A percentile compares a stretch with the other conserved stretches of the same genome.
phyloP scores from a whole-genome alignment of 2,113 vertebrate genomes.

The Nipponia nippon region DNA sequence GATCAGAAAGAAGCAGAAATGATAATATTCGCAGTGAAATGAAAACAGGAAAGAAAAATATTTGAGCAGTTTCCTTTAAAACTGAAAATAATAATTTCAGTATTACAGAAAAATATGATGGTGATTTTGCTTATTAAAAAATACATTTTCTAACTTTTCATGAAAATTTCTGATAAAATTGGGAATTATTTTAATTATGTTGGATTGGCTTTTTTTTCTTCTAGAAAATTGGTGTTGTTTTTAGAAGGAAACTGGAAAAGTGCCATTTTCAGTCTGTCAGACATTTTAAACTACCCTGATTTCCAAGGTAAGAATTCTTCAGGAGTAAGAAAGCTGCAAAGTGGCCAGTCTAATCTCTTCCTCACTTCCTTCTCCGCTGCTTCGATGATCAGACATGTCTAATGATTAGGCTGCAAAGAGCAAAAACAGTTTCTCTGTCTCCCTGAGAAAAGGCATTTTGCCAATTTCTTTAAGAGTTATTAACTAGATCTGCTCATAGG shows the following conservation, averaged over 20 bases:
- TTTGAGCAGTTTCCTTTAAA: not conserved
- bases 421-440: not conserved
- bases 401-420: not conserved
- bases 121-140: not conserved
- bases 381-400: not conserved
- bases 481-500: not conserved
- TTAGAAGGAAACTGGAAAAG: not conserved
- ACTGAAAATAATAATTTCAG: not conserved
- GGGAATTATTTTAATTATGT: not conserved
- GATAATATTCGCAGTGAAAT: not conserved
- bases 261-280: not conserved
- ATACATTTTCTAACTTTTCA: not conserved
- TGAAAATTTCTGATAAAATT: not conserved
- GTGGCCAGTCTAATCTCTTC: constrained; percentile 25
- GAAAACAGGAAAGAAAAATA: not conserved
- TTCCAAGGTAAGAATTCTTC: not conserved
- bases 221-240: not conserved
- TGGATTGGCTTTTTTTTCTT: not conserved
- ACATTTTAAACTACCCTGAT: not conserved
- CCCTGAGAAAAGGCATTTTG: constrained; percentile 12
- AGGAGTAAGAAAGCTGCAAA: not conserved
- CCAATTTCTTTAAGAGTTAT: not conserved
- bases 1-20: constrained; percentile 17
- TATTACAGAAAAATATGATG: not conserved
- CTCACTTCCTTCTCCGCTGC: constrained; percentile 55